Evolutionary conservation across 1,140 invertebrate genomes (phyloP).

Genomic region (Drosophila repletoides): DNA sequence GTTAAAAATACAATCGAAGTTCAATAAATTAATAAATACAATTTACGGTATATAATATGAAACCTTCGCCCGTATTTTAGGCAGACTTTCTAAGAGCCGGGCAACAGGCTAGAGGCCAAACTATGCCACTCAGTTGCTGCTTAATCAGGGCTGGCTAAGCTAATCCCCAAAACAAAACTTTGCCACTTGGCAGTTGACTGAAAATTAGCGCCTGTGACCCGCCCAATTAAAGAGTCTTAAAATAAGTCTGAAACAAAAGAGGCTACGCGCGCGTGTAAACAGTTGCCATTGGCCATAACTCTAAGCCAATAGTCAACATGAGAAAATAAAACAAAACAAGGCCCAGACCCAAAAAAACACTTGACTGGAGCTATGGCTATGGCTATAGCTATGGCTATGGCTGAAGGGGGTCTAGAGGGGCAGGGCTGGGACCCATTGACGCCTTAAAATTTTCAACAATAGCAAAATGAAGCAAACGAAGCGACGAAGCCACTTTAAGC

Average conservation of each 20-base stretch:
- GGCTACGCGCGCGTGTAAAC: constrained; percentile 48
- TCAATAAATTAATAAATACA: too few species aligned
- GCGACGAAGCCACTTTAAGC: constrained; percentile 81
- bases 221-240: constrained; percentile 63
- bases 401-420: background rate
- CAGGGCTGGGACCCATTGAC: constrained; percentile 6
- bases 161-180: constrained; percentile 35
- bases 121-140: background rate
- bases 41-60: too few species aligned
- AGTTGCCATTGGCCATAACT: constrained; percentile 72
- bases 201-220: constrained; percentile 59
- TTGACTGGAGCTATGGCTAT: constrained; percentile 32
- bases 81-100: background rate
- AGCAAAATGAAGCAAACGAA: constrained; percentile 80
- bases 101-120: background rate
- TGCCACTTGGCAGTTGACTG: constrained; percentile 10
- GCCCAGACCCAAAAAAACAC: constrained; percentile 55
- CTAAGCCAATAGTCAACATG: constrained; percentile 78
- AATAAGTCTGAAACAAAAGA: constrained; percentile 27
- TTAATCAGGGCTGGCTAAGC: constrained; percentile 13
- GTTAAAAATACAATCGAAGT: too few species aligned
- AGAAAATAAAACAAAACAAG: constrained; percentile 74
- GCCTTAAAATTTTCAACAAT: constrained; percentile 74
- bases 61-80: too few species aligned
- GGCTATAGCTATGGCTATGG: background rate